Base-by-base conservation (phyloP, 2,113 vertebrate genomes). In the Myotis brandtii region DNA sequence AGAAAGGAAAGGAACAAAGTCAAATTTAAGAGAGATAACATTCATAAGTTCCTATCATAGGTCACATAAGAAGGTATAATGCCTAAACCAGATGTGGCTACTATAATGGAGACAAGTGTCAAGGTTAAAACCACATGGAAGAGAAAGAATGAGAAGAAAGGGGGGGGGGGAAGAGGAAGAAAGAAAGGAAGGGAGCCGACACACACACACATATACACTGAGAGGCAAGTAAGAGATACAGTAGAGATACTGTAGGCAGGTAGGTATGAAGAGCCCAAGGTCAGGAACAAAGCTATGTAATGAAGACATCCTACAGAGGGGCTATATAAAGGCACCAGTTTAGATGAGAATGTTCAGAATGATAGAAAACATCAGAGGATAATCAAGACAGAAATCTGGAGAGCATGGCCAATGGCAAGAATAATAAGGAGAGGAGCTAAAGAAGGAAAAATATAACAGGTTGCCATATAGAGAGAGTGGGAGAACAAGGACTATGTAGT, bases 401-500 rank as follows among this genome's bases (percentile, higher is more conserved):
- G 17, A 43, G 9, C 4, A 66, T 1, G 9, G 10, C 3, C 14
- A 18, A 23, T 9, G 30, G 34, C 16, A 66, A 27, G 18, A 81
- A 46, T 4, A 34, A 37, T 25, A 82, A 43, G 37, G 27, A 50
- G 27, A 73, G 32, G 52, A 59, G 50, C 6, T 13, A 30, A 34
- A 20, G 18, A 14, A 46, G 34, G 27, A 62, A 64, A 43, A 40
- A 23, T 9, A 8, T 7, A 43, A 52, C 37, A 23, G 12, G 25
- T 30, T 59, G 16, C 32, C 48, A n/a, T 50, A 25, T 10, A 30
- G 8, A 52, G 46, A 66, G 13, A 40, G 10, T 14, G 32, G 32
- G n/a, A 87, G n/a, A 56, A 46, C 43, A 12, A 6, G 7, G 1
- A 5, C 0, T 14, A 18, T 20, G 1, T 0, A 9, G 23, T 25